A percentile compares a stretch with the other conserved stretches of the same genome.
Evolutionary conservation across 2,888 invertebrate species (phyloP).

Genomic region (Cheilosia vernalis): DNA sequence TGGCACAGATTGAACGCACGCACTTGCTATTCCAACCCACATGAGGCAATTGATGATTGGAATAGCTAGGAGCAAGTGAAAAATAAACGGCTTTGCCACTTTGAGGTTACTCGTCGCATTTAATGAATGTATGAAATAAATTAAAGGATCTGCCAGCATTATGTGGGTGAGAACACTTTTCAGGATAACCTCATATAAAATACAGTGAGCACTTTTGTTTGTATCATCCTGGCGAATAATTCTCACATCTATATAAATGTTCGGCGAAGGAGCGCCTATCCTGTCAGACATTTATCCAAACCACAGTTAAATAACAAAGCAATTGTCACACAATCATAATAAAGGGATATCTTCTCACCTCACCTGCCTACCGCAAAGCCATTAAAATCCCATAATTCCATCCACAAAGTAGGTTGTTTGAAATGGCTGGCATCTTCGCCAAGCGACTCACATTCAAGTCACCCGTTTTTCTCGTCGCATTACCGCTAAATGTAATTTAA

Average conservation of each 20-base stretch:
- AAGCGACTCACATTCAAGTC: slow-evolving; percentile 14
- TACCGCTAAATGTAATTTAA: slow-evolving; percentile 58
- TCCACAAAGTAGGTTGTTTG: slow-evolving; percentile 20
- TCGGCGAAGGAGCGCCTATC: slow-evolving; percentile 15
- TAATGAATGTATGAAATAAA: slow-evolving; percentile 14
- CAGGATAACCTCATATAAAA: too few relatives aligned
- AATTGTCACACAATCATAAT: slow-evolving; percentile 42
- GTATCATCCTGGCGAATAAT: too few relatives aligned
- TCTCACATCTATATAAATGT: neutral
- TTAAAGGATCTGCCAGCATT: slow-evolving; percentile 4
- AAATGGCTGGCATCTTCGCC: neutral
- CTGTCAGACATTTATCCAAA: slow-evolving; percentile 19
- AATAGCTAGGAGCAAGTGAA: too few relatives aligned
- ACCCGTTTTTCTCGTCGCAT: slow-evolving; percentile 22
- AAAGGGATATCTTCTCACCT: slow-evolving; percentile 40
- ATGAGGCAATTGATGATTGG: too few relatives aligned
- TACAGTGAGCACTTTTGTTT: too few relatives aligned
- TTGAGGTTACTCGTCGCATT: too few relatives aligned
- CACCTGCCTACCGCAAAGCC: slow-evolving; percentile 38
- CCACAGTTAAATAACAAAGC: slow-evolving; percentile 13
- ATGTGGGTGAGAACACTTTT: neutral
- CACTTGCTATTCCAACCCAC: too few relatives aligned
- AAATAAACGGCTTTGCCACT: too few relatives aligned
- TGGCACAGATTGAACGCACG: too few relatives aligned
- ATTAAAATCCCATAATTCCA: slow-evolving; percentile 58